Conservation (phyloP, 35 echinoderm and acorn worm genomes). For the Strongylocentrotus purpuratus region DNA sequence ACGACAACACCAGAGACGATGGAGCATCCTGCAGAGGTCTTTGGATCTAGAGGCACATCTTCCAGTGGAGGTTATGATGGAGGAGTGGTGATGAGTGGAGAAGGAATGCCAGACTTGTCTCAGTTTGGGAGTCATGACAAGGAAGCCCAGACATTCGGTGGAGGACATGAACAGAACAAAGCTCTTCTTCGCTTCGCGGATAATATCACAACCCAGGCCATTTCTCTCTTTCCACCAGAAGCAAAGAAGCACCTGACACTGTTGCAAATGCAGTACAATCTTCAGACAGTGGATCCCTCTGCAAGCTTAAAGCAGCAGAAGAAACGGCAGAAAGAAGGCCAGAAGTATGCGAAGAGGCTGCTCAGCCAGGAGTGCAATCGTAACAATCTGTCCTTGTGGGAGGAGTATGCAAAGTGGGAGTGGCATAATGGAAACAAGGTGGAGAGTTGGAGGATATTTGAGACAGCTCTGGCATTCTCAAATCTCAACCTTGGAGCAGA, state of each 20-base stretch:
- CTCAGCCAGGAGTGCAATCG: constrained; percentile 72
- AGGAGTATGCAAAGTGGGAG: constrained; percentile 81
- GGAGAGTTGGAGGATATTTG: constrained; percentile 77
- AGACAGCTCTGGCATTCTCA: constrained; percentile 71
- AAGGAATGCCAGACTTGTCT: neutral
- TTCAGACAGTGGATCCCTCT: constrained; percentile 16
- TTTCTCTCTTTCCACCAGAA: constrained; percentile 29
- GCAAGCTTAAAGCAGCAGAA: constrained; percentile 55
- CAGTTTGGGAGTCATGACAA: neutral
- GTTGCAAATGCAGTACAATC: constrained; percentile 59
- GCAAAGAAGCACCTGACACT: neutral
- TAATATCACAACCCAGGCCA: constrained; percentile 36
- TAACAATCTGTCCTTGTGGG: constrained; percentile 84
- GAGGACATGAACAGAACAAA: neutral
- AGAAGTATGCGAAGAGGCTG: constrained; percentile 82
- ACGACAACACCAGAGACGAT: neutral
- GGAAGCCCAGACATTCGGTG: neutral
- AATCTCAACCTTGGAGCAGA: constrained; percentile 51
- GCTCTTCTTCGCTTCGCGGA: constrained; percentile 47
- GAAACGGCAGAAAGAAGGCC: constrained; percentile 64
- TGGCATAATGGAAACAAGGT: constrained; percentile 66
- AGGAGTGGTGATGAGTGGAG: neutral
- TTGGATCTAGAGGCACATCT: neutral
- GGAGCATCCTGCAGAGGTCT: constrained; percentile 25
- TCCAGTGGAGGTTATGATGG: neutral